A percentile compares a stretch with the other conserved stretches of the same genome.
phyloP scores from a whole-genome alignment of 92 coral and sea anemone species.

The Epizoanthus scotinus region DNA sequence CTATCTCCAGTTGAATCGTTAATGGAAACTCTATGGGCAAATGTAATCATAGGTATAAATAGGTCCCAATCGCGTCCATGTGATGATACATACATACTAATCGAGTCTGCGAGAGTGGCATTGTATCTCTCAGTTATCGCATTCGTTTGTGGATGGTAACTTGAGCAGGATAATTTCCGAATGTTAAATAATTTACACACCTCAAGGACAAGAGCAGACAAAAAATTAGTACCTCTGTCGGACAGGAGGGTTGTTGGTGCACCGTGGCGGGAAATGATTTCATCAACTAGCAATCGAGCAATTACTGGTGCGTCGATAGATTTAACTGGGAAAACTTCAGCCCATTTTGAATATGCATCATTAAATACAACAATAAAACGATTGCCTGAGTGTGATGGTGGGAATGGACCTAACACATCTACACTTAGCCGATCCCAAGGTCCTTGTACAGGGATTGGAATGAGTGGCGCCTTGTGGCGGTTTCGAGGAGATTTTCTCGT shows the following conservation, averaged over 20 bases:
- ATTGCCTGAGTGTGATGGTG: conserved; percentile 55
- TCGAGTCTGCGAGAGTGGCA: conserved; percentile 45
- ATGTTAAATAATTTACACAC: conserved; percentile 45
- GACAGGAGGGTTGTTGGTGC: conserved; percentile 53
- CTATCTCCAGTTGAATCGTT: conserved; percentile 55
- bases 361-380: conserved; percentile 58
- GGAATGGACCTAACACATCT: conserved; percentile 59
- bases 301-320: conserved; percentile 54
- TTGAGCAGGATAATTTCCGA: conserved; percentile 42
- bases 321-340: conserved; percentile 66
- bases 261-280: conserved; percentile 54
- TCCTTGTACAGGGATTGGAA: conserved; percentile 23
- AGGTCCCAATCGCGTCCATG: conserved; percentile 59
- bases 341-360: conserved; percentile 69
- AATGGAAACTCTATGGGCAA: conserved; percentile 56
- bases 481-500: conserved; percentile 18
- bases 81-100: conserved; percentile 54
- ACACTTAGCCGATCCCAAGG: conserved; percentile 19
- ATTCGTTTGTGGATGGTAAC: conserved; percentile 51
- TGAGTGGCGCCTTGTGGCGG: conserved; percentile 20
- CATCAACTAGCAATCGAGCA: conserved; percentile 54
- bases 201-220: conserved; percentile 45
- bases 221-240: conserved; percentile 53
- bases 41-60: conserved; percentile 41
- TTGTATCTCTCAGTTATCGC: conserved; percentile 52